Percentiles rank a stretch among this genome's conserved stretches.
phyloP scores from a whole-genome alignment of 2,113 vertebrate species.

The Mormyrus lacerda region DNA sequence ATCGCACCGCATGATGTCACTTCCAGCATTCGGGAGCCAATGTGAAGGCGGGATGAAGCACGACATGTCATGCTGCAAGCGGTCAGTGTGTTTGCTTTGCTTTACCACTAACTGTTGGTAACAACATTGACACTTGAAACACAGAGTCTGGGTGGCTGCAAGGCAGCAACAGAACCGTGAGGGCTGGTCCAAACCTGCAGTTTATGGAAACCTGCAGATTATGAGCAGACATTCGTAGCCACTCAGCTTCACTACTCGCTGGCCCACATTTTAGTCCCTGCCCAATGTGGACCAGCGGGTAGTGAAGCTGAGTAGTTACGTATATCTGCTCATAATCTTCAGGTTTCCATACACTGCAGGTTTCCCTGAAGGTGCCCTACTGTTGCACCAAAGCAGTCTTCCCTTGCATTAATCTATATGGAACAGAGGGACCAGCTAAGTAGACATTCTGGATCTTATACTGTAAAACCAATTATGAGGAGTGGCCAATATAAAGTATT shows the following conservation, averaged over 20 bases:
- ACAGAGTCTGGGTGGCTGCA: neutral
- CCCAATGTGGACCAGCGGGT: neutral
- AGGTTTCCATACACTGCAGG: neutral
- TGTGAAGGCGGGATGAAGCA: neutral
- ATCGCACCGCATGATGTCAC: neutral
- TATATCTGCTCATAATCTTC: neutral
- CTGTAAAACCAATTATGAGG: neutral
- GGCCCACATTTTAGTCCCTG: neutral
- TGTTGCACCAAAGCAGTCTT: neutral
- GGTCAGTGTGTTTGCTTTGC: neutral
- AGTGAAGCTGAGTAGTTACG: neutral
- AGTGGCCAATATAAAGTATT: neutral
- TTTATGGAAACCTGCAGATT: too few species aligned
- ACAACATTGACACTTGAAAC: neutral
- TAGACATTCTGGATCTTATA: neutral
- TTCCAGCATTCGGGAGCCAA: neutral
- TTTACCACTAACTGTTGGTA: neutral
- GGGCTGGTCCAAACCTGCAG: neutral
- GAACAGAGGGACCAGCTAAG: neutral
- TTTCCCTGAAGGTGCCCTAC: neutral
- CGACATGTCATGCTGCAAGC: neutral
- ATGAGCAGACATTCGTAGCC: neutral
- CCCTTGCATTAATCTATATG: neutral
- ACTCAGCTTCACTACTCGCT: neutral
- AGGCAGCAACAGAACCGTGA: neutral